These are phyloP conservation scores for Patiria miniata DNA, from an alignment of 35 echinoderm and acorn worm species.

Conservation along the genomic window DNA sequence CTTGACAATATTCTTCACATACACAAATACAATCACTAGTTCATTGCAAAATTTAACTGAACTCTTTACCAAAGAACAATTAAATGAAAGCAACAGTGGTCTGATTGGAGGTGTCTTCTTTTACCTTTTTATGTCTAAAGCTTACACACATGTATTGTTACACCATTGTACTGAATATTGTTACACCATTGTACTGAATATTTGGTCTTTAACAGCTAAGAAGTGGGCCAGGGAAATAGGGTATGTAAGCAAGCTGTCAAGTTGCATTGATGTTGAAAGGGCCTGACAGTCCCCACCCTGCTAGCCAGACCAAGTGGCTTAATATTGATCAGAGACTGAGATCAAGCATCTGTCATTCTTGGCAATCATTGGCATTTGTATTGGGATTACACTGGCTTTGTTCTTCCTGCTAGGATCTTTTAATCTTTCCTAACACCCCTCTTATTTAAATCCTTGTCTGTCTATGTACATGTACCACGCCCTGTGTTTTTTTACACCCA, in stretches of 20 bases:
- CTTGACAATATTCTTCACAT: too few species aligned
- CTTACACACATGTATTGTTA: too few species aligned
- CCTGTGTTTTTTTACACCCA: neutral
- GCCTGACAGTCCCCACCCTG: neutral
- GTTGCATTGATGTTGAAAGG: neutral
- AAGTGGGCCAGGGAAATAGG: too few species aligned
- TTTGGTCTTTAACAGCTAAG: too few species aligned
- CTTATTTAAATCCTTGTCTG: constrained; percentile 20
- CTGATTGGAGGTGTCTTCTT: too few species aligned
- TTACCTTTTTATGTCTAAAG: too few species aligned
- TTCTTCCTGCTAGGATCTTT: constrained; percentile 28
- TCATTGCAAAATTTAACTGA: too few species aligned
- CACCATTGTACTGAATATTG: too few species aligned
- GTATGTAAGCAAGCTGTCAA: neutral
- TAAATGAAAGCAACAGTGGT: too few species aligned
- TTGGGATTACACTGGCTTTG: neutral
- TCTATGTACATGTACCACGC: neutral
- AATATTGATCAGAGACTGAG: constrained; percentile 15
- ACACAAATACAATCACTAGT: too few species aligned
- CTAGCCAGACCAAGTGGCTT: constrained; percentile 10
- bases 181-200: too few species aligned
- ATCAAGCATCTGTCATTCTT: neutral
- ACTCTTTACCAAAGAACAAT: too few species aligned
- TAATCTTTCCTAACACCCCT: constrained; percentile 1
- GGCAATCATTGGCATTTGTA: neutral